Evolutionary conservation across 2,888 invertebrate species (phyloP).

Genomic region (Cartodere bifasciata): DNA sequence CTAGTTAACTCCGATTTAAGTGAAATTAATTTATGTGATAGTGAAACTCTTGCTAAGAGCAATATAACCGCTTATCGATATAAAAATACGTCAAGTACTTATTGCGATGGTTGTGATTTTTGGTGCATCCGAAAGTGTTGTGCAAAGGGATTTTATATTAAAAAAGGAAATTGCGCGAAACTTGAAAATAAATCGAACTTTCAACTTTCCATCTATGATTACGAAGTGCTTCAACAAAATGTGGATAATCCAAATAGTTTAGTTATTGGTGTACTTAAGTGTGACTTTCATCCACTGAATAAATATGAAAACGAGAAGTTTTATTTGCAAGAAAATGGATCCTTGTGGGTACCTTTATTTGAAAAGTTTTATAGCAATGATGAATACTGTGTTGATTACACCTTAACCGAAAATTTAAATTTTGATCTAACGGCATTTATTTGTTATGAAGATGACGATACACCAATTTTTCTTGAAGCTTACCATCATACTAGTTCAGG

Average conservation of each 20-base stretch:
- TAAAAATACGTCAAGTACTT: constrained; percentile 1
- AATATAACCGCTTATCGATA: constrained; percentile 6
- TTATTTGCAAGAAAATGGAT: constrained; percentile 21
- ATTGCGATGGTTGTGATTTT: constrained; percentile 5
- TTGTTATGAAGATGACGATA: constrained; percentile 8
- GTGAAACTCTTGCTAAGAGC: not conserved
- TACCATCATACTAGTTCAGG: no score
- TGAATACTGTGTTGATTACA: constrained; percentile 19
- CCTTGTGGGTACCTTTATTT: constrained; percentile 16
- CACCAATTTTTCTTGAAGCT: no score
- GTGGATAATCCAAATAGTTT: constrained; percentile 7
- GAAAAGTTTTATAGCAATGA: constrained; percentile 11
- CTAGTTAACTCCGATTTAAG: no score
- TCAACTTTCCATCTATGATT: constrained; percentile 12
- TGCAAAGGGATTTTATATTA: constrained; percentile 12
- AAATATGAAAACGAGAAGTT: constrained; percentile 13
- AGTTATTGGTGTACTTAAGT: constrained; percentile 15
- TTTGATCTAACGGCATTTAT: constrained; percentile 10
- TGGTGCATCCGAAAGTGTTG: constrained; percentile 16
- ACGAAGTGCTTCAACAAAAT: constrained; percentile 8
- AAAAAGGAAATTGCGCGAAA: constrained; percentile 8
- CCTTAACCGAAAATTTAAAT: no score
- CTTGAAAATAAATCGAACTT: constrained; percentile 6
- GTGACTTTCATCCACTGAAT: constrained; percentile 14
- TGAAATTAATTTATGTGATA: constrained; percentile 9